Conservation (phyloP, 1,140 invertebrate species). For the Penaeus indicus region DNA sequence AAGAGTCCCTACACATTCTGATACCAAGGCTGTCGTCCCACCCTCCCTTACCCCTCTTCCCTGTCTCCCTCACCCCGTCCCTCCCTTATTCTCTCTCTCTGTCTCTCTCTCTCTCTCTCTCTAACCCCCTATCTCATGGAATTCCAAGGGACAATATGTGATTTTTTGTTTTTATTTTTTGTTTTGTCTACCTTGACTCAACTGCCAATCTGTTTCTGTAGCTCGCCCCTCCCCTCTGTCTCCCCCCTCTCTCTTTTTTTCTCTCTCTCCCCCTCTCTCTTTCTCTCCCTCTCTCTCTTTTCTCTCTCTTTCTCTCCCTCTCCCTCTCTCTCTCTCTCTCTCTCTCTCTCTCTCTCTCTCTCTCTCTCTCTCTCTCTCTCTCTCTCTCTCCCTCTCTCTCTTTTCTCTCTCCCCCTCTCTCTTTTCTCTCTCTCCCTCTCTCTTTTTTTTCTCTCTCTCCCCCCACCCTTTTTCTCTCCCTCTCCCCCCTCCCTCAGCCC, state of each 20-base stretch:
- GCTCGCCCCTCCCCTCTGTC: too few relatives aligned
- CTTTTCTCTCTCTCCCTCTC: slow-evolving; percentile 23
- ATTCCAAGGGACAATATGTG: background rate
- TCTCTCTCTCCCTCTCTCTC: background rate
- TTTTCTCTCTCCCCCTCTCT: background rate
- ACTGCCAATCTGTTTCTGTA: background rate
- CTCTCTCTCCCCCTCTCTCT: too few relatives aligned
- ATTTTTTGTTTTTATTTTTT: background rate
- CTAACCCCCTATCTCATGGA: background rate
- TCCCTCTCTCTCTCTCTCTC: background rate
- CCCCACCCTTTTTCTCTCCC: too few relatives aligned
- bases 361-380: background rate
- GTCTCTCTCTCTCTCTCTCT: background rate
- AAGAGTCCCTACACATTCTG: too few relatives aligned
- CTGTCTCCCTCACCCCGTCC: too few relatives aligned
- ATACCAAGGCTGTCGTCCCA: too few relatives aligned
- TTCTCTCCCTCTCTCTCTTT: background rate
- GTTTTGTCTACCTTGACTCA: background rate
- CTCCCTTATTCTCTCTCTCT: background rate
- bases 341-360: background rate
- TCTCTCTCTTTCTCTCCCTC: background rate
- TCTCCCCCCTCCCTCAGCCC: too few relatives aligned
- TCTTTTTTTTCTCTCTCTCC: slow-evolving; percentile 21
- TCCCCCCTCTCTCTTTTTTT: background rate
- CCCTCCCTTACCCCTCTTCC: too few relatives aligned